Conservation (phyloP, 2,113 vertebrate species). For the Stigmatopora nigra region DNA sequence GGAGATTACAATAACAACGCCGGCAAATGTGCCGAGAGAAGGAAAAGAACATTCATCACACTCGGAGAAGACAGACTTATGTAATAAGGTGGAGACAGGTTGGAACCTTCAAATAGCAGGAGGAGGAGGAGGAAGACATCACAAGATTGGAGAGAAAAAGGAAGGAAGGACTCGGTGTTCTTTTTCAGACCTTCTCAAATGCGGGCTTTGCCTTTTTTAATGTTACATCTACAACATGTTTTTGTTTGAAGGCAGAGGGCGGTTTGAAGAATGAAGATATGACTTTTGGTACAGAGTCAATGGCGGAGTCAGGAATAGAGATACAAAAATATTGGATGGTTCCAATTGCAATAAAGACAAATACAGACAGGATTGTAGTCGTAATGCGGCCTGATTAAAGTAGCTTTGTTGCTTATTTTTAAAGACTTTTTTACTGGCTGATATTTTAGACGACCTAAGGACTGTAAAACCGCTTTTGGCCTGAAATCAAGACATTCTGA, state of each 20-base stretch:
- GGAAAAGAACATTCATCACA: neutral
- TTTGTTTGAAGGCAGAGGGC: neutral
- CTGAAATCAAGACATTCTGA: no score
- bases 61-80: neutral
- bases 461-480: no score
- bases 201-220: neutral
- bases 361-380: no score
- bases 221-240: neutral
- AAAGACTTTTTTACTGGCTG: no score
- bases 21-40: constrained; percentile 3
- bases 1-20: neutral
- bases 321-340: no score
- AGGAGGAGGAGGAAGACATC: neutral
- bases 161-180: neutral
- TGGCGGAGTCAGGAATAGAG: no score
- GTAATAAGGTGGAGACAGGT: constrained; percentile 1
- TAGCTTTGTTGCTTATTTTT: no score
- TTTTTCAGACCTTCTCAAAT: neutral
- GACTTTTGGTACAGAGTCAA: neutral
- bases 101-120: neutral
- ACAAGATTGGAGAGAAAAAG: neutral
- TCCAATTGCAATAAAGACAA: no score
- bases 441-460: no score
- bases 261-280: neutral
- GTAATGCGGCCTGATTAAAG: no score